Evolutionary conservation across 1,140 invertebrate genomes (phyloP).

Genomic region (Antheraea pernyi): DNA sequence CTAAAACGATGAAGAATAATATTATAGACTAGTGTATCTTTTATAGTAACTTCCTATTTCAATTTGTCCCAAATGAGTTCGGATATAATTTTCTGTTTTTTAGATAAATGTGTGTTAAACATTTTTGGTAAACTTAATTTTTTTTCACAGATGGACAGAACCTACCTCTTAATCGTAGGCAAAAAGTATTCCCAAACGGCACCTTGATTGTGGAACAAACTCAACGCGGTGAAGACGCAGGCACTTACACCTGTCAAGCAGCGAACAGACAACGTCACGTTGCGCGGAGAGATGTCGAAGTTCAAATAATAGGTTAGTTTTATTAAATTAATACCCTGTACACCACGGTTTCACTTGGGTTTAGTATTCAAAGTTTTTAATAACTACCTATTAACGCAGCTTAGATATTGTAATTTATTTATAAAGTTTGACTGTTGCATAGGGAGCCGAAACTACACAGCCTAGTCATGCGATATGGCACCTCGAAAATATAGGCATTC

Average conservation of each 20-base stretch:
- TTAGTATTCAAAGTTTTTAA: no score
- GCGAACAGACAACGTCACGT: conserved; percentile 90
- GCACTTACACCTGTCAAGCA: conserved; percentile 93
- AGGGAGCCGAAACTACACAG: no score
- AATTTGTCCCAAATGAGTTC: no score
- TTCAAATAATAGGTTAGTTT: conserved; percentile 89
- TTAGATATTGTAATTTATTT: no score
- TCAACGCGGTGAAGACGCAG: conserved; percentile 87
- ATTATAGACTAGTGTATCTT: no score
- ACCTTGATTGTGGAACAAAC: conserved; percentile 91
- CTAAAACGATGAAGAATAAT: no score
- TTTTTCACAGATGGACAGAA: conserved; percentile 83
- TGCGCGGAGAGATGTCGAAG: conserved; percentile 89
- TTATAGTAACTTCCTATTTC: no score
- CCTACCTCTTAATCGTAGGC: conserved; percentile 91
- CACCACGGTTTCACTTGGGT: no score
- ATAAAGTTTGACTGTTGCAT: no score
- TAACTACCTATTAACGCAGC: no score
- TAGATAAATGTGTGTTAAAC: not conserved
- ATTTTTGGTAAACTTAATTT: not conserved
- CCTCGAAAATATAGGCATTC: no score
- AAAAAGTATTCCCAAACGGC: conserved; percentile 92
- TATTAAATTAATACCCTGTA: not conserved
- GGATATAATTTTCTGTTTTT: not conserved
- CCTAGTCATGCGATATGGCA: no score